Evolutionary conservation across 1,140 invertebrate genomes (phyloP), one percentile per base, ranked within the genome.

Genomic region (Scaptodrosophila lebanonensis): DNA sequence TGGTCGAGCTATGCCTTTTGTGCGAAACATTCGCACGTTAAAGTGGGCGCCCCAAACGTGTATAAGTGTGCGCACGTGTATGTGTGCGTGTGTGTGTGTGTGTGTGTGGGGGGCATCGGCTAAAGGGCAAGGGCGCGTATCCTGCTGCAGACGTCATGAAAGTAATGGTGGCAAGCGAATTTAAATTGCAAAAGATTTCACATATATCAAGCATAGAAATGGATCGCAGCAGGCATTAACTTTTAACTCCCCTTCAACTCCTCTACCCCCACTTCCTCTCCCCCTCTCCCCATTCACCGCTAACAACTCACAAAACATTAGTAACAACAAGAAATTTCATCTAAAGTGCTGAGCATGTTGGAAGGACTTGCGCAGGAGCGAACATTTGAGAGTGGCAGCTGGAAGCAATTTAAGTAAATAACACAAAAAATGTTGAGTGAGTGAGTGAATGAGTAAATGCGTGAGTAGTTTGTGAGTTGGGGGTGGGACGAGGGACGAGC

Each of bases 1-100:
- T 82, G 75, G 75, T 82, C 63, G 54, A 36, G 57, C 62, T 54
- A 17, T 73, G 48, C 59, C 61, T 69, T 61, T 75, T 73, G 32
- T 16, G 50, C 43, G 38, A 66, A 61, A 54, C 69, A 20, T 70
- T 75, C 69, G 68, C 33, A 39, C 33, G 44, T 36, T 67, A 71
- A 71, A 63, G 72, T 77, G 72, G 72, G 71, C 71, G 54, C 39
- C 3, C 22, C 8, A 8, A 4, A 8, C 8, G 22, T 25, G 22
- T 13, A n/a, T n/a, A n/a, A n/a, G 32, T 33, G 32, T 13, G 32
- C 2, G 32, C 12, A 3, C 12, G 6, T 33, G 32, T 33, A 11
- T 13, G 32, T 13, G 3, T 16, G 44, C 6, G 22, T 25, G 18
- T 40, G 33, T n/a, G 9, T 38, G 33, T 36, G 6, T 39, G 60